A percentile compares a stretch with the other conserved stretches of the same genome.
phyloP scores from a whole-genome alignment of 2,113 vertebrate genomes.

The Lagenorhynchus albirostris region DNA sequence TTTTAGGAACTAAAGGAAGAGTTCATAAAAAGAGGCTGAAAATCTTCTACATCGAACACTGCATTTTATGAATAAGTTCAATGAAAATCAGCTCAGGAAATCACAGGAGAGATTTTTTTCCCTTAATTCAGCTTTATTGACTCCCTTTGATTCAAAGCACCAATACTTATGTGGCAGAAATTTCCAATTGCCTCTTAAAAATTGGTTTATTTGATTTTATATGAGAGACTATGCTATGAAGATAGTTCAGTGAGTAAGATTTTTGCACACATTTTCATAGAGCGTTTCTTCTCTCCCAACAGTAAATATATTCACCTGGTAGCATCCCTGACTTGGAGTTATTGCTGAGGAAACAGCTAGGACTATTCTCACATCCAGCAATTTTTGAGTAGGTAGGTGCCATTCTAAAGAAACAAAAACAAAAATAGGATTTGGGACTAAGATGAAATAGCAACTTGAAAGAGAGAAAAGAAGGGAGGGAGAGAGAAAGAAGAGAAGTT shows the following conservation, averaged over 20 bases:
- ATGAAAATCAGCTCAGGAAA: not conserved
- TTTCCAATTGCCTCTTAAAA: conserved; percentile 7
- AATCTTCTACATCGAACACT: not conserved
- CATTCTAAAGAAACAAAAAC: not conserved
- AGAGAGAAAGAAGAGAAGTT: not conserved
- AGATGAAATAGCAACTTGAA: not conserved
- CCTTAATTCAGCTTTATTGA: conserved; percentile 16
- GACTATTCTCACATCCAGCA: not conserved
- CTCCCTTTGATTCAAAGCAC: conserved; percentile 15
- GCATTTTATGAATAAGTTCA: conserved; percentile 27
- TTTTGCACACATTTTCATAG: not conserved
- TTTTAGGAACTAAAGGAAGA: not conserved
- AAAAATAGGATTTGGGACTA: not conserved
- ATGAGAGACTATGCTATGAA: not conserved
- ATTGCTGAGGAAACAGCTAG: not conserved
- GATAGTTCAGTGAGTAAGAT: not conserved
- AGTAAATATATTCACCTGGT: not conserved
- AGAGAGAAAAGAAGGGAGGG: not conserved
- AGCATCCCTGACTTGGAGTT: not conserved
- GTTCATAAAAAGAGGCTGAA: not conserved
- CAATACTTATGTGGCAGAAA: not conserved
- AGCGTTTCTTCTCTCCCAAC: not conserved
- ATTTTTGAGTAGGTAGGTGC: not conserved
- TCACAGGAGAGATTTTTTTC: not conserved
- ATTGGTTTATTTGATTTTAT: not conserved